phyloP scores from a whole-genome alignment of 2,888 invertebrate genomes.

The Pseudolycoriella hygida region DNA sequence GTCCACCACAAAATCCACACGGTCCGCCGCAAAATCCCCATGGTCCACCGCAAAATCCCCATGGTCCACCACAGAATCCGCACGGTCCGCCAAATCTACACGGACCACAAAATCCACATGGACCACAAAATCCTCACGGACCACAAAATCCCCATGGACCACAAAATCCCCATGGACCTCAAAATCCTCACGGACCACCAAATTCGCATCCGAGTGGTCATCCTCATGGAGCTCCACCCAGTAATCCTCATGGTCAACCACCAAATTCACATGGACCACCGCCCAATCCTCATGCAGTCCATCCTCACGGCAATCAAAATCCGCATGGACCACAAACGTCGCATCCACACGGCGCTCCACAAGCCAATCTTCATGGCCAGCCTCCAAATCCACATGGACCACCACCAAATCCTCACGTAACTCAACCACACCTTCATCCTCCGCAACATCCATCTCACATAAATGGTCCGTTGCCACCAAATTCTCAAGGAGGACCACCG shows the following conservation, averaged over 20 bases:
- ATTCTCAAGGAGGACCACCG: slow-evolving; percentile 30
- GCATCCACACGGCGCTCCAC: slow-evolving; percentile 28
- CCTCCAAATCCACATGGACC: slow-evolving; percentile 14
- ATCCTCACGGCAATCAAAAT: slow-evolving; percentile 11
- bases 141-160: slow-evolving; percentile 21
- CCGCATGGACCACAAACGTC: slow-evolving; percentile 13
- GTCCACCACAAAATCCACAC: slow-evolving; percentile 1
- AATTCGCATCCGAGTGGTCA: slow-evolving; percentile 14
- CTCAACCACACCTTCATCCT: slow-evolving; percentile 14
- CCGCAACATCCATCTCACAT: slow-evolving; percentile 32
- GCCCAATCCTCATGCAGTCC: slow-evolving; percentile 15
- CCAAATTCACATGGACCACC: slow-evolving; percentile 15
- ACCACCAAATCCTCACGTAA: background rate
- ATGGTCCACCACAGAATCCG: background rate
- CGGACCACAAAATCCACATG: slow-evolving; percentile 11
- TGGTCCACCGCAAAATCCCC: slow-evolving; percentile 18
- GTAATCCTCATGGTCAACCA: slow-evolving; percentile 11
- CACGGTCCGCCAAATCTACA: slow-evolving; percentile 6
- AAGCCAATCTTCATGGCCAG: background rate
- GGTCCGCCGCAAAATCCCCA: slow-evolving; percentile 6
- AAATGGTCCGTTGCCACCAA: slow-evolving; percentile 20
- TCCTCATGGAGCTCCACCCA: slow-evolving; percentile 9
- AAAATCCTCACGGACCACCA: slow-evolving; percentile 22
- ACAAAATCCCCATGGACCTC: slow-evolving; percentile 20
- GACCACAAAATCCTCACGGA: slow-evolving; percentile 12